phyloP scores from a whole-genome alignment of 2,797 vertebrate genomes.

The Adrianichthys oophorus region DNA sequence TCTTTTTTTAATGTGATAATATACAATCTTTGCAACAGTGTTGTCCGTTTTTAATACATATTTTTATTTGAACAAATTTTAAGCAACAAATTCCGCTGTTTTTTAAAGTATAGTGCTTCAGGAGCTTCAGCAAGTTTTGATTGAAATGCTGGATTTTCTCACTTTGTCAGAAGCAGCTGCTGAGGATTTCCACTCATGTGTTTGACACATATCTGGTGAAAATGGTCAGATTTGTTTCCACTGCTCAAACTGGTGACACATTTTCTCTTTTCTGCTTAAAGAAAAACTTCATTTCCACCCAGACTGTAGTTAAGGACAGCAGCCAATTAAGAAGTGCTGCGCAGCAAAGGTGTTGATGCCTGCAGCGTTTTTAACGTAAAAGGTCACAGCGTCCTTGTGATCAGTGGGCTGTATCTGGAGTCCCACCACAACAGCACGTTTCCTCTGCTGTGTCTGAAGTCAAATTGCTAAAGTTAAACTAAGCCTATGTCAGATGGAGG shows the following conservation, averaged over 20 bases:
- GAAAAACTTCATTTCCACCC: slow-evolving; percentile 10
- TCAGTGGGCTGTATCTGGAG: background rate
- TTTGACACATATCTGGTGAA: slow-evolving; percentile 12
- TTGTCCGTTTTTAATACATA: too few species aligned
- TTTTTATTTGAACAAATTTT: too few species aligned
- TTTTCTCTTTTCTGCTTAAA: slow-evolving; percentile 9
- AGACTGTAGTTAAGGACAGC: slow-evolving; percentile 38
- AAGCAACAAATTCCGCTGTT: too few species aligned
- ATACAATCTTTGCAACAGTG: too few species aligned
- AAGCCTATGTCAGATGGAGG: slow-evolving; percentile 23
- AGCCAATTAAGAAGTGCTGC: slow-evolving; percentile 7
- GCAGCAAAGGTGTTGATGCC: slow-evolving; percentile 29
- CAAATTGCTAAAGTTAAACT: slow-evolving; percentile 11
- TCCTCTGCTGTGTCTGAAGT: slow-evolving; percentile 6
- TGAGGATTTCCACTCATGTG: too few species aligned
- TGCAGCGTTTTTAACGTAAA: slow-evolving; percentile 9
- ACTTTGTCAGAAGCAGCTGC: slow-evolving; percentile 19
- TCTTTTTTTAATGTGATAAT: too few species aligned
- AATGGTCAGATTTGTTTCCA: slow-evolving; percentile 15
- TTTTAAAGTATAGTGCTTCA: background rate
- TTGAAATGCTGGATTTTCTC: slow-evolving; percentile 15
- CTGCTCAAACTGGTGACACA: slow-evolving; percentile 2
- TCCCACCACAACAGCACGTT: background rate
- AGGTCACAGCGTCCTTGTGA: slow-evolving; percentile 13
- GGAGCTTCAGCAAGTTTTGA: slow-evolving; percentile 18